A percentile compares a stretch with the other conserved stretches of the same genome.
phyloP scores from a whole-genome alignment of 1,140 invertebrate genomes.

The Meloidogyne chitwoodi region DNA sequence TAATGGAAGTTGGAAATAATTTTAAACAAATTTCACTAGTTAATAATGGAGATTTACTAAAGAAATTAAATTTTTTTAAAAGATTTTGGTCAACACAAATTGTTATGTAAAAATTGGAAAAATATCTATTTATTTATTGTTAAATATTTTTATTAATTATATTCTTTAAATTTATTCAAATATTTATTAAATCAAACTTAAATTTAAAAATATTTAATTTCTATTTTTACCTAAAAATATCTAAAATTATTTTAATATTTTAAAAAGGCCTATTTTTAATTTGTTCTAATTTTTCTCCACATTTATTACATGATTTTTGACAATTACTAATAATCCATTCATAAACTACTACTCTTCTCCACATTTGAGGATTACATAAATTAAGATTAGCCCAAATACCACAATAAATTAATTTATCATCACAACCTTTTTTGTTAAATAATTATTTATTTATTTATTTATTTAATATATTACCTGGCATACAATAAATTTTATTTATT shows the following conservation, averaged over 20 bases:
- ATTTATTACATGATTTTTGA: slow-evolving; percentile 21
- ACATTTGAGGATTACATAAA: slow-evolving; percentile 22
- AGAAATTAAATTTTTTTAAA: background rate
- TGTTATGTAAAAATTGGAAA: background rate
- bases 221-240: too few species aligned
- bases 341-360: slow-evolving; percentile 7
- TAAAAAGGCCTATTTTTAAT: background rate
- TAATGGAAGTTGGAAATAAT: slow-evolving; percentile 1
- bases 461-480: slow-evolving; percentile 11
- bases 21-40: background rate
- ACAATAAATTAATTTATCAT: slow-evolving; percentile 52
- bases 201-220: too few species aligned
- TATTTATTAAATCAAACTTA: too few species aligned
- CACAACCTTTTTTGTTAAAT: too few species aligned
- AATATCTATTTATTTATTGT: too few species aligned
- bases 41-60: background rate
- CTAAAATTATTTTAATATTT: too few species aligned
- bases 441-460: background rate
- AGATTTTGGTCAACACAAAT: background rate
- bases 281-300: background rate
- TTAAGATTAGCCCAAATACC: slow-evolving; percentile 43
- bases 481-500: slow-evolving; percentile 54
- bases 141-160: too few species aligned
- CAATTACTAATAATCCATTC: slow-evolving; percentile 14
- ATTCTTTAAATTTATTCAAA: too few species aligned